Percentiles rank a stretch among this genome's conserved stretches.
Conservation (phyloP, 2,113 vertebrate species). For the Cheirogaleus medius region DNA sequence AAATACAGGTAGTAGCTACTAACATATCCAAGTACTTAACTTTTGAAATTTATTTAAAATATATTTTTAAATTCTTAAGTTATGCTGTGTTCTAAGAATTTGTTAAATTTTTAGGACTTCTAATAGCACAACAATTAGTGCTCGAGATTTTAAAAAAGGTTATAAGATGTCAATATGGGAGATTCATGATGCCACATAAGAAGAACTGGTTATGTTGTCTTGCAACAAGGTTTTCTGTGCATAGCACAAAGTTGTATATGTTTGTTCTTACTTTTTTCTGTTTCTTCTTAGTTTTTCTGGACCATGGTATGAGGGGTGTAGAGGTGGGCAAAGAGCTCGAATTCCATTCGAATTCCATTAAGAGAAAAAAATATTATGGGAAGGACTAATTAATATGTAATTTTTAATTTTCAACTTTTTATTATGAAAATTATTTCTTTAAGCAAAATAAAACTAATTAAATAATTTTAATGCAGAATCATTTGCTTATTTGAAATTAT, state of each 20-base stretch:
- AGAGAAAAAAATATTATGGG: slow-evolving; percentile 46
- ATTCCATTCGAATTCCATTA: slow-evolving; percentile 44
- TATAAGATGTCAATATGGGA: slow-evolving; percentile 71
- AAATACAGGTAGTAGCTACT: background rate
- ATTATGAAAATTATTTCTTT: slow-evolving; percentile 68
- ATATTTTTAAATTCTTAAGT: slow-evolving; percentile 37
- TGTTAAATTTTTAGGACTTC: slow-evolving; percentile 2
- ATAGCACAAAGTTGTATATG: slow-evolving; percentile 63
- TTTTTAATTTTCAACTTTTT: slow-evolving; percentile 52
- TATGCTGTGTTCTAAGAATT: slow-evolving; percentile 1
- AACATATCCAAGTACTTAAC: slow-evolving; percentile 11
- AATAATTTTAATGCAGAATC: background rate
- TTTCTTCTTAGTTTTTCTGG: slow-evolving; percentile 72
- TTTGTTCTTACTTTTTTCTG: slow-evolving; percentile 64
- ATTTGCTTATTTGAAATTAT: slow-evolving; percentile 30
- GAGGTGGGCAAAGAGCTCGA: background rate
- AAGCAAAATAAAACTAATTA: slow-evolving; percentile 34
- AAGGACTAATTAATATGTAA: slow-evolving; percentile 48
- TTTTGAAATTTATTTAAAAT: background rate
- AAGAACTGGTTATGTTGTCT: slow-evolving; percentile 71
- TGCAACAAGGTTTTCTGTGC: slow-evolving; percentile 64
- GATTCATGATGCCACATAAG: slow-evolving; percentile 73
- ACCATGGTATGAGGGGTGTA: slow-evolving; percentile 25
- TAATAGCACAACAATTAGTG: background rate
- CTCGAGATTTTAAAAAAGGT: slow-evolving; percentile 56